phyloP scores from a whole-genome alignment of 2,888 invertebrate genomes.

The Drosophila kokeensis region DNA sequence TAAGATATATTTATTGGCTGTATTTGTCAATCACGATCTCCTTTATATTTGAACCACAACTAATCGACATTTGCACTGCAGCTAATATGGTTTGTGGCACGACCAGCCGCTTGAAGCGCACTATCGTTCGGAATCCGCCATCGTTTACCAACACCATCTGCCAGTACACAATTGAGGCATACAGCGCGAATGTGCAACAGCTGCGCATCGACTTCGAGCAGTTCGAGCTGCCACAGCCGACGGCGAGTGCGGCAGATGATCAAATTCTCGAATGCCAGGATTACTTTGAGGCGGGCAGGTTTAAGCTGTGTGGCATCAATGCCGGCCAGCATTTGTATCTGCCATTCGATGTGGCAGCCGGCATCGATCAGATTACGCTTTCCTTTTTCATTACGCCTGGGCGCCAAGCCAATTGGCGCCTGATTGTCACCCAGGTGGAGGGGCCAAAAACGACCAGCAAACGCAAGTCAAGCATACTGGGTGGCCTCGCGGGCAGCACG shows the following conservation, averaged over 20 bases:
- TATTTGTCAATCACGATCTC: background rate
- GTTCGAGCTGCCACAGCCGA: slow-evolving; percentile 76
- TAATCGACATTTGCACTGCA: slow-evolving; percentile 29
- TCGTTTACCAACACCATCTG: slow-evolving; percentile 60
- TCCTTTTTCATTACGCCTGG: slow-evolving; percentile 85
- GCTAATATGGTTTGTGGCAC: slow-evolving; percentile 82
- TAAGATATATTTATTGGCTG: background rate
- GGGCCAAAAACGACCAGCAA: slow-evolving; percentile 81
- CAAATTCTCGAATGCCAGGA: slow-evolving; percentile 71
- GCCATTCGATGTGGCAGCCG: slow-evolving; percentile 80
- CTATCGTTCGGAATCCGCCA: slow-evolving; percentile 79
- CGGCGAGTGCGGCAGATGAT: slow-evolving; percentile 37
- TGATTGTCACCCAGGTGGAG: slow-evolving; percentile 88
- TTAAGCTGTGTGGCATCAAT: slow-evolving; percentile 87
- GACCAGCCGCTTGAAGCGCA: slow-evolving; percentile 80
- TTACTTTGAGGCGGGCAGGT: slow-evolving; percentile 72
- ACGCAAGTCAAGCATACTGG: slow-evolving; percentile 37
- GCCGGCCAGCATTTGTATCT: slow-evolving; percentile 87
- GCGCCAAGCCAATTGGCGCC: slow-evolving; percentile 85
- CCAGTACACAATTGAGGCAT: slow-evolving; percentile 81
- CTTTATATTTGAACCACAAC: background rate
- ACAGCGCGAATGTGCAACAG: slow-evolving; percentile 82
- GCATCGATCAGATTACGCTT: slow-evolving; percentile 83
- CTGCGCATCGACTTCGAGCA: slow-evolving; percentile 82
- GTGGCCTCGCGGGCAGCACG: slow-evolving; percentile 46